Evolutionary conservation across 2,113 vertebrate species (phyloP).

Genomic region (Struthidea cinerea): DNA sequence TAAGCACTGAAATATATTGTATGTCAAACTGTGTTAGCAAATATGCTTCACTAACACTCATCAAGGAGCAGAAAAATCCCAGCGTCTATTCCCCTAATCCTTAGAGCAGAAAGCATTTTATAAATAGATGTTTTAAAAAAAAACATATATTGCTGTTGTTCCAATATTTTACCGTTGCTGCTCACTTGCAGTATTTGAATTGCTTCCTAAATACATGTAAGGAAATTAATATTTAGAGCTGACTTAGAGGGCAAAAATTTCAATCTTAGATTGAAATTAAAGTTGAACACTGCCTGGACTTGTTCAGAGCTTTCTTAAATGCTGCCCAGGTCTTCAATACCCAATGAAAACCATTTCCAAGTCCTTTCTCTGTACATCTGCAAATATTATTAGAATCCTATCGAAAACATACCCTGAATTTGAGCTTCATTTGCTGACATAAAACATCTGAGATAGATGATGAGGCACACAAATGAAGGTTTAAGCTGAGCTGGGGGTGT

Average conservation of each 20-base stretch:
- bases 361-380: background rate
- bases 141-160: background rate
- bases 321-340: background rate
- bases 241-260: background rate
- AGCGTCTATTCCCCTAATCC: background rate
- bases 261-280: background rate
- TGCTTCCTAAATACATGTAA: background rate
- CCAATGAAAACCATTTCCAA: background rate
- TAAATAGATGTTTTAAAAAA: background rate
- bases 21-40: slow-evolving; percentile 45
- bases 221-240: background rate
- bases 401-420: background rate
- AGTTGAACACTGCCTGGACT: background rate
- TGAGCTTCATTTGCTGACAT: background rate
- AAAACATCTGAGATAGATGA: background rate
- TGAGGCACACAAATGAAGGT: background rate
- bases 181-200: background rate
- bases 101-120: background rate
- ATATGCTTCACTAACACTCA: slow-evolving; percentile 27
- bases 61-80: slow-evolving; percentile 1
- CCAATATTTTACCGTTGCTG: background rate
- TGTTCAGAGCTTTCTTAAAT: background rate
- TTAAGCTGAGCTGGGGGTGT: background rate
- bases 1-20: slow-evolving; percentile 48
- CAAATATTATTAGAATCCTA: background rate